A percentile compares a stretch with the other conserved stretches of the same genome.
These are phyloP conservation scores for Ophonus ardosiacus DNA, from an alignment of 2,888 invertebrate genomes.

Conservation along the genomic window DNA sequence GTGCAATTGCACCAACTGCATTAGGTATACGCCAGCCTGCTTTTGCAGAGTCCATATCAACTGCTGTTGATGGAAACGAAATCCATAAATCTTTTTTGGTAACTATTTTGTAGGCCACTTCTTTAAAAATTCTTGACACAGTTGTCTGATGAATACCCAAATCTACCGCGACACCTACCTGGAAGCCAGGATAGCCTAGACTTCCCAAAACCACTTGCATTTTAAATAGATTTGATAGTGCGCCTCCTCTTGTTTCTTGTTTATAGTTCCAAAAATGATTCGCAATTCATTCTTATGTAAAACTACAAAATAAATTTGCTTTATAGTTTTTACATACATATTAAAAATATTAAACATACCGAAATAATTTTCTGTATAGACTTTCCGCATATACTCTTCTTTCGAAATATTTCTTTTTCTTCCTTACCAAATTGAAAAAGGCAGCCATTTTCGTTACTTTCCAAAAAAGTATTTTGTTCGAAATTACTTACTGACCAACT, in stretches of 20 bases:
- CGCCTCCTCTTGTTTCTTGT: constrained; percentile 4
- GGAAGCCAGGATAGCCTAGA: constrained; percentile 18
- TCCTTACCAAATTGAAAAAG: not conserved
- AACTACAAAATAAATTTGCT: constrained; percentile 58
- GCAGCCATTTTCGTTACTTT: not conserved
- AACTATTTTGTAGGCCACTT: not conserved
- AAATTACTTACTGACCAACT: not conserved
- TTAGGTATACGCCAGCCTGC: constrained; percentile 30
- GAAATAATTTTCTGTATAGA: not conserved
- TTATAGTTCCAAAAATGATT: constrained; percentile 55
- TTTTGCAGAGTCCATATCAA: constrained; percentile 55
- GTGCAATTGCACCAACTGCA: not conserved
- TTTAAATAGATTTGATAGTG: constrained; percentile 6
- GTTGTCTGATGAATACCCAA: constrained; percentile 19
- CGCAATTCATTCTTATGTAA: constrained; percentile 64
- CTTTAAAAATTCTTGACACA: not conserved
- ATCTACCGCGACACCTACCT: constrained; percentile 20
- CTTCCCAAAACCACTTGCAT: constrained; percentile 8
- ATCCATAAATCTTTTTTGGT: not conserved
- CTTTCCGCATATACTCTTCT: not conserved
- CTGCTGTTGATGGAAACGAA: constrained; percentile 65
- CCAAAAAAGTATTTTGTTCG: not conserved
- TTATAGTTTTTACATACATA: constrained; percentile 60
- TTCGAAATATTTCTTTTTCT: not conserved
- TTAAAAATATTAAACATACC: constrained; percentile 56